phyloP scores from a whole-genome alignment of 2,797 vertebrate species.

The Acropternis orthonyx region DNA sequence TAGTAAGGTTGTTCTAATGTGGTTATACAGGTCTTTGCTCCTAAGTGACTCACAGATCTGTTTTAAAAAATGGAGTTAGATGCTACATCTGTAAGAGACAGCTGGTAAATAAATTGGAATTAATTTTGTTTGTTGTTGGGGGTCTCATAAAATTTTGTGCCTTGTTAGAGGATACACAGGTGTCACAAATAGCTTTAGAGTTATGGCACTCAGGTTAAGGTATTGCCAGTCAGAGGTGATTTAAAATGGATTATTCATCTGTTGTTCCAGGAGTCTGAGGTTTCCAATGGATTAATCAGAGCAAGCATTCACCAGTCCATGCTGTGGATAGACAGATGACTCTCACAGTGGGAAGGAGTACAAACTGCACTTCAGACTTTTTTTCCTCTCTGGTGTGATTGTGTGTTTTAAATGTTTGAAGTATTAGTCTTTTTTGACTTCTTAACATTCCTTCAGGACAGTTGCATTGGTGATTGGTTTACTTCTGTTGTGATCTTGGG shows the following conservation, averaged over 20 bases:
- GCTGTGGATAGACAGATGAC: rapidly evolving
- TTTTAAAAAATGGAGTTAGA: background rate
- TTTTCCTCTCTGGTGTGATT: background rate
- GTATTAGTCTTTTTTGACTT: background rate
- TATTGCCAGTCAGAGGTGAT: background rate
- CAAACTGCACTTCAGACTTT: background rate
- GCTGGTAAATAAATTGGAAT: background rate
- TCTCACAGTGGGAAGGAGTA: background rate
- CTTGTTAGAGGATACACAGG: background rate
- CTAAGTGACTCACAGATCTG: background rate
- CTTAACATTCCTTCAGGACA: rapidly evolving
- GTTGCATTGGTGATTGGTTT: background rate
- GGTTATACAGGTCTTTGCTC: background rate
- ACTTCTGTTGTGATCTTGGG: background rate
- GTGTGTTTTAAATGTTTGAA: background rate
- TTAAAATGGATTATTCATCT: background rate
- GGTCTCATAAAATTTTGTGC: background rate
- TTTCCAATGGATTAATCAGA: background rate
- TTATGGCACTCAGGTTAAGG: background rate
- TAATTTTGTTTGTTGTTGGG: background rate
- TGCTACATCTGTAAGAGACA: background rate
- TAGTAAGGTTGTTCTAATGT: background rate
- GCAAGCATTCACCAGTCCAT: rapidly evolving
- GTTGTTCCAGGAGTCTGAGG: background rate
- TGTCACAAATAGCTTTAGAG: background rate